Evolutionary conservation across 64 coral and sea anemone species (phyloP), one percentile per base, ranked within the genome.

Genomic region (Trachythela sp.): DNA sequence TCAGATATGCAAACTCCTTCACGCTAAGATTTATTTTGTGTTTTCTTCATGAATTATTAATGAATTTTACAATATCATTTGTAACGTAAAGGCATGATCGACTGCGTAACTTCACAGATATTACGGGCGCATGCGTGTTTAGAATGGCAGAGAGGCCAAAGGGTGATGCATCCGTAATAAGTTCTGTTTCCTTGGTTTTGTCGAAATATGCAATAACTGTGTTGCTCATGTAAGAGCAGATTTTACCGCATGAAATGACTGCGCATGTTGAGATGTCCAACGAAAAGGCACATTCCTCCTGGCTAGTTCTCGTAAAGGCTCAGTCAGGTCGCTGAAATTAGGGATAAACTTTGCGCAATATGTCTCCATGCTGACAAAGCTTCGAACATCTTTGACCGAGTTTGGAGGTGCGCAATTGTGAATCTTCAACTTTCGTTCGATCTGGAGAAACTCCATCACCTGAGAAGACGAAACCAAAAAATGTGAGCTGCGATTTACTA

Each of bases 141-240:
- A 94, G 58, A 32, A 91, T 40, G 52, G 88, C 92, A 49, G 83
- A 84, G 5, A 90, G 84, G 9, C 92, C 88, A 48, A 84, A 38
- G 29, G 92, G 92, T 90, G 88, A 90, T 10, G 89, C 86, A 90
- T 94, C 92, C 34, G 89, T 75, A 13, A 94, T 54, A 45, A 94
- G 43, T 43, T 86, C 39, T 77, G 92, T 84, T 51, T 54, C 48
- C 76, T 94, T 90, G 18, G 48, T 43, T 29, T 64, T 84, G 27
- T 90, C 85, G 77, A 94, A 90, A 27, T 90, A 94, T 2, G 85
- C 17, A 70, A 94, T 94, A 1, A 94, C 77, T 24, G 40, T 24
- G 40, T 38, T 13, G 87, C 56, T 4, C 50, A 83, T 13, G 85
- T 94, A 20, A 90, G 86, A 30, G 70, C 87, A 30, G 39, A 7